Percentiles rank a stretch among this genome's conserved stretches.
Evolutionary conservation across 1,140 invertebrate genomes (phyloP).

Genomic region (Aplysia californica): DNA sequence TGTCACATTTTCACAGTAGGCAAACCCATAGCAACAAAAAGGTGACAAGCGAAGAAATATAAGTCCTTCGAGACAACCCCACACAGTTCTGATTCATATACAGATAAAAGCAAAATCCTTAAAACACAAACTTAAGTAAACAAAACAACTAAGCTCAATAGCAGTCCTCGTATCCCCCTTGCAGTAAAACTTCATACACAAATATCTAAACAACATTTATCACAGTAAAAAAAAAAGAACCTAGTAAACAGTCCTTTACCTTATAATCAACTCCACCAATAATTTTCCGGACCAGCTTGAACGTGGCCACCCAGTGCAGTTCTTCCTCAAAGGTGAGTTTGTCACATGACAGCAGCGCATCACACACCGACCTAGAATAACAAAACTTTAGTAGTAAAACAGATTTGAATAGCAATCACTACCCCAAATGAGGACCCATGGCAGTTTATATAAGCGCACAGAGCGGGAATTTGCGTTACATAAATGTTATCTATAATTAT

Average conservation of each 20-base stretch:
- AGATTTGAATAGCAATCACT: neutral
- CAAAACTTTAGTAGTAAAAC: neutral
- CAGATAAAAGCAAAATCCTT: too few relatives aligned
- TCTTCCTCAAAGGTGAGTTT: constrained; percentile 81
- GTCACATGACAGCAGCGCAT: constrained; percentile 83
- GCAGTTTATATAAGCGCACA: neutral
- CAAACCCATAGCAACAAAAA: too few relatives aligned
- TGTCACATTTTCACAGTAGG: too few relatives aligned
- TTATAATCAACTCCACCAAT: constrained; percentile 95
- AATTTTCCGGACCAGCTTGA: constrained; percentile 85
- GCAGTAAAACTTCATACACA: neutral
- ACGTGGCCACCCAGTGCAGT: constrained; percentile 87
- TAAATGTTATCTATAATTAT: too few relatives aligned
- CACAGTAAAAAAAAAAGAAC: neutral
- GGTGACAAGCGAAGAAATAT: too few relatives aligned
- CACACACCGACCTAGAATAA: constrained; percentile 81
- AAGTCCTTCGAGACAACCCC: too few relatives aligned
- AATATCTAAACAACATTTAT: neutral
- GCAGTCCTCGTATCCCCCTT: too few relatives aligned
- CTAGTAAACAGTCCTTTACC: constrained; percentile 76
- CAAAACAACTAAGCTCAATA: too few relatives aligned
- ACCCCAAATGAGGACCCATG: neutral
- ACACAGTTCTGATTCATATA: too few relatives aligned
- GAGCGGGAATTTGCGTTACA: neutral
- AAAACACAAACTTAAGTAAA: too few relatives aligned